Evolutionary conservation across 2,113 vertebrate genomes (phyloP).

Genomic region (Protobothrops flavoviridis): DNA sequence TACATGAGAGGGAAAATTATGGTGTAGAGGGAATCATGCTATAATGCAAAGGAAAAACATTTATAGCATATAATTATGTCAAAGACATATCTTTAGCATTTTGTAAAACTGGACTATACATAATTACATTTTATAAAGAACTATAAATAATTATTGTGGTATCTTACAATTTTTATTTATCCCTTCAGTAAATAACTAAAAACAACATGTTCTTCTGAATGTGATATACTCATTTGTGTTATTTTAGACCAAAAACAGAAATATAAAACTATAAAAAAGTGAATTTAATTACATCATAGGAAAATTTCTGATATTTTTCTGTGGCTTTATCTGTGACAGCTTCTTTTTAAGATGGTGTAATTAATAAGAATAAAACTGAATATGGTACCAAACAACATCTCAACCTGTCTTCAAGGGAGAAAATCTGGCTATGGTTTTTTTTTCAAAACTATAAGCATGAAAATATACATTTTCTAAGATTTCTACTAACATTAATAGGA

Average conservation of each 20-base stretch:
- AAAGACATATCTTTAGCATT: slow-evolving; percentile 24
- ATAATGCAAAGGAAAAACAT: slow-evolving; percentile 14
- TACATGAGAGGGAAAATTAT: slow-evolving; percentile 25
- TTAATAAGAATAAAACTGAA: slow-evolving; percentile 11
- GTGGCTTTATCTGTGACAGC: slow-evolving; percentile 10
- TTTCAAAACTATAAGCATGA: slow-evolving; percentile 27
- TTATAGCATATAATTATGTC: slow-evolving; percentile 29
- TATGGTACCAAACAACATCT: slow-evolving; percentile 16
- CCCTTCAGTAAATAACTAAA: background rate
- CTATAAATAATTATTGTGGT: slow-evolving; percentile 25
- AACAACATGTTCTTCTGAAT: slow-evolving; percentile 25
- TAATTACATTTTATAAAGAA: slow-evolving; percentile 25
- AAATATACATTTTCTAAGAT: slow-evolving; percentile 28
- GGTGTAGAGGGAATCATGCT: slow-evolving; percentile 19
- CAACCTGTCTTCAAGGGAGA: slow-evolving; percentile 13
- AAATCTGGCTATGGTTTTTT: slow-evolving; percentile 17
- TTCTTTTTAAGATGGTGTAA: slow-evolving; percentile 17
- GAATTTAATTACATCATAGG: slow-evolving; percentile 23
- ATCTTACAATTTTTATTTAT: slow-evolving; percentile 27
- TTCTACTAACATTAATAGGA: slow-evolving; percentile 33
- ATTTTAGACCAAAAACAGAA: slow-evolving; percentile 13
- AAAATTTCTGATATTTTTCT: slow-evolving; percentile 25
- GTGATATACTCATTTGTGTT: background rate
- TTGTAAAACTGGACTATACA: slow-evolving; percentile 25
- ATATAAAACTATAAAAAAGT: slow-evolving; percentile 16